Evolutionary conservation across 2,888 invertebrate species (phyloP).

Genomic region (Smittia sp.): DNA sequence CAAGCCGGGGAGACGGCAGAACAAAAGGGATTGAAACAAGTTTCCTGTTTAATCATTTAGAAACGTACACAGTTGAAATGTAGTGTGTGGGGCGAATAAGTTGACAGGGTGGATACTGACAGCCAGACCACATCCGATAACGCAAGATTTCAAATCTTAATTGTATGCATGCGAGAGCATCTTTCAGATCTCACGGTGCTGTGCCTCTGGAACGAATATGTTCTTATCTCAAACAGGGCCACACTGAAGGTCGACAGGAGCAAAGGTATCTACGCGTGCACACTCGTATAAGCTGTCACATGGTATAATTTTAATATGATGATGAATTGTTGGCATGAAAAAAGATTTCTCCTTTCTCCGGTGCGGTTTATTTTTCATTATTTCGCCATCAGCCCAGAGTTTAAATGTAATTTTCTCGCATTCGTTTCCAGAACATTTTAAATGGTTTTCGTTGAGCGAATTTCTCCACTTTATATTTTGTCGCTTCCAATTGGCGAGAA

Average conservation of each 20-base stretch:
- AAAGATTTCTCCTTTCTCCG: not conserved
- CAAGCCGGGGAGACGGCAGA: not conserved
- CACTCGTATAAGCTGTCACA: conserved; percentile 7
- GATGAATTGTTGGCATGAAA: conserved; percentile 19
- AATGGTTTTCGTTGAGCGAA: not conserved
- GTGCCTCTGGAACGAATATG: no score
- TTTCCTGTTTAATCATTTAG: conserved; percentile 31
- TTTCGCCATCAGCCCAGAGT: not conserved
- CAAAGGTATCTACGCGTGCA: not conserved
- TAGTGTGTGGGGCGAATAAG: not conserved
- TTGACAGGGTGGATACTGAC: no score
- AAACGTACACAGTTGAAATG: not conserved
- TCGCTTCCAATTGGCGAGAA: not conserved
- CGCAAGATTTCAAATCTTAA: no score
- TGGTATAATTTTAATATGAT: conserved; percentile 8
- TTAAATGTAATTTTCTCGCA: not conserved
- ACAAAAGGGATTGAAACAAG: not conserved
- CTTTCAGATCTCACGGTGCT: no score
- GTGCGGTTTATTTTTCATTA: conserved; percentile 12
- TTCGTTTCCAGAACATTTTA: not conserved
- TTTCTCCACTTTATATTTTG: not conserved
- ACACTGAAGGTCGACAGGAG: not conserved
- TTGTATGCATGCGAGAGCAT: no score
- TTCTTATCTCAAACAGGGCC: no score
- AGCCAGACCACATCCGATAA: no score